Evolutionary conservation across 2,797 vertebrate genomes (phyloP).

Genomic region (Trichosurus vulpecula): DNA sequence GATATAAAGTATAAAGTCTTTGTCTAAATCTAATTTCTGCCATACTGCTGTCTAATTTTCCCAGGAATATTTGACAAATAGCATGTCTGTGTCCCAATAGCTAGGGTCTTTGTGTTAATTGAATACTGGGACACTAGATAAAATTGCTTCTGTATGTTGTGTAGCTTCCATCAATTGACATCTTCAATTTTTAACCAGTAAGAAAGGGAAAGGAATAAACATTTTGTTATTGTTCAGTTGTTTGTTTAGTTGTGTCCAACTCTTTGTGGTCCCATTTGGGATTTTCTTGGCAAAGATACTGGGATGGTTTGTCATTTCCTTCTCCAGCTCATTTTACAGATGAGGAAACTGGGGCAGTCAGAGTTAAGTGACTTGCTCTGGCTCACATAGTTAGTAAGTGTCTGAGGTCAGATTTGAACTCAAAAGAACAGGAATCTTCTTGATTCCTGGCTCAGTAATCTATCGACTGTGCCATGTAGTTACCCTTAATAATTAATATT

Average conservation of each 20-base stretch:
- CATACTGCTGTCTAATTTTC: neutral
- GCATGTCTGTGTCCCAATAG: neutral
- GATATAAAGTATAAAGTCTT: neutral
- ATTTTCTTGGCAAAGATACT: neutral
- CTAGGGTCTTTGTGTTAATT: neutral
- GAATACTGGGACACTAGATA: neutral
- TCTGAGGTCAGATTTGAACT: neutral
- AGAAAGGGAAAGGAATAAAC: neutral
- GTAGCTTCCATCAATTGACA: neutral
- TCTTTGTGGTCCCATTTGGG: neutral
- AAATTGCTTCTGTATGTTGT: neutral
- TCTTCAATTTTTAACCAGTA: neutral
- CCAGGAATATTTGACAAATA: neutral
- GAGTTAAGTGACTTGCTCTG: neutral
- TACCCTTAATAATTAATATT: neutral
- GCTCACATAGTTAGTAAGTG: neutral
- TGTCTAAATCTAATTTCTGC: neutral
- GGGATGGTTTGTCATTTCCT: neutral
- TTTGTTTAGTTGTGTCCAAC: neutral
- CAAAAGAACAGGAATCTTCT: neutral
- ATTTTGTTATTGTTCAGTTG: neutral
- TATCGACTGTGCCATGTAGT: neutral
- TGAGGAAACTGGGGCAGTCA: neutral
- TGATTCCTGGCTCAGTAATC: neutral
- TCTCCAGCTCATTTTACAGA: neutral